These are phyloP conservation scores for Listrodromus nycthemerus DNA, from an alignment of 2,888 invertebrate genomes.

Conservation along the genomic window DNA sequence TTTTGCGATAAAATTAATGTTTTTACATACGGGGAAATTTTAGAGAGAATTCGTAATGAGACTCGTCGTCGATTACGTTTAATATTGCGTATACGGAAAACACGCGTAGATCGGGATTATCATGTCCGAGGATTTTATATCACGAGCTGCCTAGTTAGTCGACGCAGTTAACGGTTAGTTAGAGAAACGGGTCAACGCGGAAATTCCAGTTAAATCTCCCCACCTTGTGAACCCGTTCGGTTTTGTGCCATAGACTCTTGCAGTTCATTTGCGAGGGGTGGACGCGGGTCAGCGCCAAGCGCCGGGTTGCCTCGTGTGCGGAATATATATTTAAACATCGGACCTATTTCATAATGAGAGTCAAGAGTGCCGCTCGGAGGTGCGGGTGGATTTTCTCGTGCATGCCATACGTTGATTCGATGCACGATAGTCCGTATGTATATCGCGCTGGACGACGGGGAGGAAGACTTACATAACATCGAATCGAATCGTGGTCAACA, in stretches of 20 bases:
- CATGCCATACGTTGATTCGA: background rate
- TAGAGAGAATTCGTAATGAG: conserved; percentile 57
- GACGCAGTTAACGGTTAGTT: conserved; percentile 23
- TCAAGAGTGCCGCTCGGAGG: conserved; percentile 65
- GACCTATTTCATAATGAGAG: conserved; percentile 72
- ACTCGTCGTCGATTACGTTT: background rate
- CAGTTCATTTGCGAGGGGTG: conserved; percentile 55
- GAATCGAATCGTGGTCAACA: conserved; percentile 29
- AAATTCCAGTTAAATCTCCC: conserved; percentile 27
- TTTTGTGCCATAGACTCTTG: conserved; percentile 49
- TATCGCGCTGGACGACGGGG: conserved; percentile 11
- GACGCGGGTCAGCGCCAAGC: conserved; percentile 42
- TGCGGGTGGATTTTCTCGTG: conserved; percentile 39
- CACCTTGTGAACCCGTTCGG: conserved; percentile 14
- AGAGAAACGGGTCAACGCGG: conserved; percentile 44
- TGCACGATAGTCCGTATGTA: conserved; percentile 8
- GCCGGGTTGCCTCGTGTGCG: conserved; percentile 52
- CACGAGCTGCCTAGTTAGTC: conserved; percentile 27
- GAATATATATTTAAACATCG: conserved; percentile 70
- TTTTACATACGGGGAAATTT: background rate
- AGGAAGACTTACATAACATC: conserved; percentile 27
- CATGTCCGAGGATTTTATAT: conserved; percentile 23
- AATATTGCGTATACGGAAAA: conserved; percentile 10
- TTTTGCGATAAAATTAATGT: background rate
- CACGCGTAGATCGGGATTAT: conserved; percentile 49